phyloP scores from a whole-genome alignment of 2,888 invertebrate species.

The Agonopterix arenella region DNA sequence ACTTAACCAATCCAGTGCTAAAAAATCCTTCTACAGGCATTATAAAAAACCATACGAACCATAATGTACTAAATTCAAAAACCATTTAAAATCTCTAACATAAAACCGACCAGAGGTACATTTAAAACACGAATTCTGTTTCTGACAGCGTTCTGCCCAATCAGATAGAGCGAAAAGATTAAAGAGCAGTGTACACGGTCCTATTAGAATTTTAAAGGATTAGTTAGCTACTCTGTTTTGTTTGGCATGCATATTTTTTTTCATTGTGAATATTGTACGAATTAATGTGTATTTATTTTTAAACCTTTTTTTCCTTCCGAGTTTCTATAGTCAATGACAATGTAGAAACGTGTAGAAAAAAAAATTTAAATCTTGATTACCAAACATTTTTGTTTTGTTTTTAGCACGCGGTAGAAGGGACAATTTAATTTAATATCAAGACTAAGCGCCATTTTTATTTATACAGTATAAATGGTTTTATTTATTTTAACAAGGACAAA shows the following conservation, averaged over 20 bases:
- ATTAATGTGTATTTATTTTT: no score
- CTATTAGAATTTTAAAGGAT: constrained; percentile 55
- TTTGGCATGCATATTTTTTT: constrained; percentile 17
- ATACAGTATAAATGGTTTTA: no score
- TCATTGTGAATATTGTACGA: background rate
- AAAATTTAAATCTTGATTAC: no score
- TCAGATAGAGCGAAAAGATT: constrained; percentile 65
- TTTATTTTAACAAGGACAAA: no score
- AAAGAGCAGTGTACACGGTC: constrained; percentile 41
- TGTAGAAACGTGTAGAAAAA: no score
- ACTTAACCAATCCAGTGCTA: constrained; percentile 40
- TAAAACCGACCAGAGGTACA: constrained; percentile 48
- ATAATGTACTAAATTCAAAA: background rate
- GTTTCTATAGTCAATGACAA: no score
- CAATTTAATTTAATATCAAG: no score
- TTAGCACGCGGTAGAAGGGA: no score
- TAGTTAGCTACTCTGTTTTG: constrained; percentile 29
- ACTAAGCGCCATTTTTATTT: no score
- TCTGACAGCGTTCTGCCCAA: constrained; percentile 67
- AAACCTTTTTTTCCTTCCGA: no score
- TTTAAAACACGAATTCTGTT: constrained; percentile 62
- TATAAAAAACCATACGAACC: constrained; percentile 21
- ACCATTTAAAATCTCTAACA: constrained; percentile 41
- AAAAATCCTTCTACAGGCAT: constrained; percentile 28
- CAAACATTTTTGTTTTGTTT: no score